Evolutionary conservation across 2,888 invertebrate genomes (phyloP).

Genomic region (Pandemis corylana): DNA sequence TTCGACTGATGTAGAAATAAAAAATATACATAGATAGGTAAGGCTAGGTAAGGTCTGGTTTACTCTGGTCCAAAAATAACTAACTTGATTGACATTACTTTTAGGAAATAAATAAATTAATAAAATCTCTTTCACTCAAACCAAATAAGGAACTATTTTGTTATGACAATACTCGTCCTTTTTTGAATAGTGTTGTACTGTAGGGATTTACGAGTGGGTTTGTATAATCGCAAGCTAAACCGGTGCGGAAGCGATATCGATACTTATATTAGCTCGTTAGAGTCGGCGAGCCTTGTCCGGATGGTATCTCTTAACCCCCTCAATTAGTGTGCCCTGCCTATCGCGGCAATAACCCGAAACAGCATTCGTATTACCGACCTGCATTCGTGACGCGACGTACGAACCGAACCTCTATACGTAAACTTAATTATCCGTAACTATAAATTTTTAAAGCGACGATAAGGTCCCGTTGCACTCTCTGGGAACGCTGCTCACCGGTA

Average conservation of each 20-base stretch:
- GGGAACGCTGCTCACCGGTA: conserved; percentile 62
- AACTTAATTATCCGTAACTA: conserved; percentile 80
- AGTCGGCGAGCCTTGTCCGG: conserved; percentile 62
- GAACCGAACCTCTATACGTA: conserved; percentile 66
- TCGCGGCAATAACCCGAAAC: conserved; percentile 68
- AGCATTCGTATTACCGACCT: conserved; percentile 56
- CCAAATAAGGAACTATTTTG: conserved; percentile 36
- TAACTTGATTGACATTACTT: neutral
- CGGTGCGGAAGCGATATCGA: conserved; percentile 51
- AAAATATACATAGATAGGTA: neutral
- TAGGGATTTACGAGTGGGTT: conserved; percentile 37
- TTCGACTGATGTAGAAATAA: neutral
- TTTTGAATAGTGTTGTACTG: conserved; percentile 38
- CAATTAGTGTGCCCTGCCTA: conserved; percentile 73
- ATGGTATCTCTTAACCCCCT: conserved; percentile 70
- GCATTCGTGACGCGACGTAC: conserved; percentile 73
- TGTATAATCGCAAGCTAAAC: conserved; percentile 41
- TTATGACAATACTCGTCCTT: conserved; percentile 37
- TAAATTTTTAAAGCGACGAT: conserved; percentile 79
- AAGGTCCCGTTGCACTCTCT: conserved; percentile 74
- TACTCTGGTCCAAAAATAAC: conserved; percentile 1
- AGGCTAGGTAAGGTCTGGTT: neutral
- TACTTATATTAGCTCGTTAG: conserved; percentile 68
- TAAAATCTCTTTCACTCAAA: conserved; percentile 26
- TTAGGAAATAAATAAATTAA: conserved; percentile 27